phyloP scores from a whole-genome alignment of 2,113 vertebrate genomes.

The Microcebus murinus region DNA sequence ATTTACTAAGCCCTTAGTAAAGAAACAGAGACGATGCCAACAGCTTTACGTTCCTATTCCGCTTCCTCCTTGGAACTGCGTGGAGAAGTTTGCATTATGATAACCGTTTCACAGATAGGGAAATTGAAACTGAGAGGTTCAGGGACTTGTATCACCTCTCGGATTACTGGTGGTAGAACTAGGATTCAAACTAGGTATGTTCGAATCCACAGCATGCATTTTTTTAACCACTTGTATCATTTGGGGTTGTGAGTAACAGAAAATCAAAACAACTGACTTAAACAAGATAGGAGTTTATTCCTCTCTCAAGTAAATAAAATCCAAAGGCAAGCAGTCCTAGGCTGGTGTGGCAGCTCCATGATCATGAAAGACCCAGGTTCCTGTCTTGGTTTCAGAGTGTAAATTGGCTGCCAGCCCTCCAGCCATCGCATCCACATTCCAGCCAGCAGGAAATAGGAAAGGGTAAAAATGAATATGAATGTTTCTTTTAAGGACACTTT shows the following conservation, averaged over 20 bases:
- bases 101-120: neutral
- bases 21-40: neutral
- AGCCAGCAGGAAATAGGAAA: neutral
- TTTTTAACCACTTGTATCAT: neutral
- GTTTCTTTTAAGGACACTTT: neutral
- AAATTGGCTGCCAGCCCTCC: neutral
- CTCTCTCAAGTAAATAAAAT: neutral
- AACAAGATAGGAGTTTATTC: neutral
- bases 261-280: neutral
- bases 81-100: neutral
- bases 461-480: neutral
- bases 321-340: neutral
- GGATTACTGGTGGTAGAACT: neutral
- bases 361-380: neutral
- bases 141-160: neutral
- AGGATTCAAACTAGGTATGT: neutral
- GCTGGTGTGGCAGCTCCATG: no score
- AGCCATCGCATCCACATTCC: slow-evolving; percentile 19
- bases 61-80: neutral
- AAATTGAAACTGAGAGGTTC: neutral
- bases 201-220: neutral
- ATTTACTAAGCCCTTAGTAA: neutral
- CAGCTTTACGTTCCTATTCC: neutral
- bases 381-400: neutral
- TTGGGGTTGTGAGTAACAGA: neutral